These are phyloP conservation scores for Rapana venosa DNA, from an alignment of 2,888 invertebrate species.

Conservation along the genomic window DNA sequence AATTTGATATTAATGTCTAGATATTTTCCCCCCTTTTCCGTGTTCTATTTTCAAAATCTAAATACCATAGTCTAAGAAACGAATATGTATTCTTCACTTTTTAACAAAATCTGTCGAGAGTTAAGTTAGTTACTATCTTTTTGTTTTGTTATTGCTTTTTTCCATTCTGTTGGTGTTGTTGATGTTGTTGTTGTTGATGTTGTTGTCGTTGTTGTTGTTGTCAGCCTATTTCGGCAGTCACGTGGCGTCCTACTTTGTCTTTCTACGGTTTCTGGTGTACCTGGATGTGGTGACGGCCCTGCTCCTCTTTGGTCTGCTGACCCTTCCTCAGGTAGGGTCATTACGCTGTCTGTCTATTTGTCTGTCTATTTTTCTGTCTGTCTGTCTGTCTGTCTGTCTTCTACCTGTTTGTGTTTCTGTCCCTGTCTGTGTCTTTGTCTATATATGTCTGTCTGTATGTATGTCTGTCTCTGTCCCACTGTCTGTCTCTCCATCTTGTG, in stretches of 20 bases:
- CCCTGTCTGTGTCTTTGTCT: neutral
- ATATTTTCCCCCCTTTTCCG: too few relatives aligned
- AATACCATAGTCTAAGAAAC: neutral
- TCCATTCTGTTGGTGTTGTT: neutral
- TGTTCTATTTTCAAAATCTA: too few relatives aligned
- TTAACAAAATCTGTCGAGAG: neutral
- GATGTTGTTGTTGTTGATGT: neutral
- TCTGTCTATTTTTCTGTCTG: neutral
- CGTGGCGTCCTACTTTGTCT: slow-evolving; percentile 70
- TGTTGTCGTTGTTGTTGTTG: neutral
- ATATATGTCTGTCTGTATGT: neutral
- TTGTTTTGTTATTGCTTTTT: neutral
- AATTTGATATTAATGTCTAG: too few relatives aligned
- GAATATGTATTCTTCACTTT: neutral
- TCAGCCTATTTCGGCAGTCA: slow-evolving; percentile 69
- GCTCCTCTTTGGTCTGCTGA: slow-evolving; percentile 57
- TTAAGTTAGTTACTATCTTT: neutral
- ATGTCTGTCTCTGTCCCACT: neutral
- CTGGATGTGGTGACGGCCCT: slow-evolving; percentile 60
- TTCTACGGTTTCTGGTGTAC: slow-evolving; percentile 63
- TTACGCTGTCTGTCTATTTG: neutral
- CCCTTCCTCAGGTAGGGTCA: slow-evolving; percentile 42
- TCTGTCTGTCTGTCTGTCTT: neutral
- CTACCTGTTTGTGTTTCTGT: neutral
- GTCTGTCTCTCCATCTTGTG: neutral